Percentiles rank a stretch among this genome's conserved stretches.
Conservation (phyloP, 2,113 vertebrate genomes). For the Vicugna pacos region DNA sequence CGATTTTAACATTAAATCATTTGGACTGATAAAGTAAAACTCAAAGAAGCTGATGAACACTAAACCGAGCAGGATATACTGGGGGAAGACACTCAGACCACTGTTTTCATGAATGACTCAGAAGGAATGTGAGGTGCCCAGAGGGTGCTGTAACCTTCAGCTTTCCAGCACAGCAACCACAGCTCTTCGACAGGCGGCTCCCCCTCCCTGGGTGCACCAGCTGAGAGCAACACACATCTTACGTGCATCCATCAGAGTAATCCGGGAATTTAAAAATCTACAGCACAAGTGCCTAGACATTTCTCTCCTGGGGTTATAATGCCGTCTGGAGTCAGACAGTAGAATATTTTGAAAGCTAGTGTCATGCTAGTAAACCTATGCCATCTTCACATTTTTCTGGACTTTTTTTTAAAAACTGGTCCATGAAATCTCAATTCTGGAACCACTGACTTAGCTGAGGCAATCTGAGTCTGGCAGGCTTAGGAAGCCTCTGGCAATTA, state of each 20-base stretch:
- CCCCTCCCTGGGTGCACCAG: conserved; percentile 1
- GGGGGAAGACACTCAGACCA: background rate
- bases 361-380: background rate
- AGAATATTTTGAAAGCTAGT: conserved; percentile 16
- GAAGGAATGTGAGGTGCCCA: background rate
- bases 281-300: background rate
- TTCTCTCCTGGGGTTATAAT: background rate
- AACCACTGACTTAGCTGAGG: conserved; percentile 14
- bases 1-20: background rate
- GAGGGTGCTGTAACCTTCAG: background rate
- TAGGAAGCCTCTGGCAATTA: conserved; percentile 19
- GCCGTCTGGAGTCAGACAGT: background rate
- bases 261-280: conserved; percentile 1
- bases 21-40: background rate
- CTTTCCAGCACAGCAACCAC: background rate
- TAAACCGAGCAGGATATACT: background rate
- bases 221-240: background rate
- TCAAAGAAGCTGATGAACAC: background rate
- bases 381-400: background rate
- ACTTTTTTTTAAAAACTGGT: background rate
- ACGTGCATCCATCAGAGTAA: background rate
- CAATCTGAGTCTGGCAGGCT: background rate
- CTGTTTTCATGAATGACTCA: background rate
- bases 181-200: background rate
- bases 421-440: background rate